A percentile compares a stretch with the other conserved stretches of the same genome.
Conservation (phyloP, 2,888 invertebrate genomes). For the Drosophila macrospina region DNA sequence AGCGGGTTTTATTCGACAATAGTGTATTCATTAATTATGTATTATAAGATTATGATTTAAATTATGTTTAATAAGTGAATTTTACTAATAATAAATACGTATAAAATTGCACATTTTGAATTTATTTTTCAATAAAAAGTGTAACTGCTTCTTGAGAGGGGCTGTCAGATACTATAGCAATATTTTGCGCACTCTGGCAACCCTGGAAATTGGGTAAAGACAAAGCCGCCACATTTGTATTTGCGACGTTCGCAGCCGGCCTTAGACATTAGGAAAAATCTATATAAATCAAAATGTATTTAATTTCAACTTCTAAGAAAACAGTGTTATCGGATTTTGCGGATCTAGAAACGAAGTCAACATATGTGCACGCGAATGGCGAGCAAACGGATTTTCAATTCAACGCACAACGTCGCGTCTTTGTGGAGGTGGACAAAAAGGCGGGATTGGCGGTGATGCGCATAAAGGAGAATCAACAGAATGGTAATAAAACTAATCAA, state of each 20-base stretch:
- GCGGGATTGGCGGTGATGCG: conserved; percentile 83
- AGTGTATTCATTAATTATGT: not conserved
- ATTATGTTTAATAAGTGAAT: not conserved
- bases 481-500: conserved; percentile 54
- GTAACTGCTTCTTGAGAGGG: not conserved
- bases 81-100: not conserved
- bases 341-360: conserved; percentile 80
- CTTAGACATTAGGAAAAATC: not conserved
- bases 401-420: conserved; percentile 76
- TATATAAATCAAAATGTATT: conserved; percentile 73
- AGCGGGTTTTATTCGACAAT: conserved; percentile 33
- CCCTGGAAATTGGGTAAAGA: not conserved
- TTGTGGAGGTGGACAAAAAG: conserved; percentile 83
- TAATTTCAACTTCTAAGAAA: conserved; percentile 82
- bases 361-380: conserved; percentile 77
- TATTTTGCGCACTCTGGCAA: conserved; percentile 24
- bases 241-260: not conserved
- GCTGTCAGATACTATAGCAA: not conserved
- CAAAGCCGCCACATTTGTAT: conserved; percentile 24
- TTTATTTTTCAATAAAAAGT: not conserved
- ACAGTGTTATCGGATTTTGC: conserved; percentile 82
- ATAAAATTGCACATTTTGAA: not conserved
- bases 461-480: conserved; percentile 73
- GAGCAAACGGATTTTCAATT: conserved; percentile 84
- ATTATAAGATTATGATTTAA: not conserved